Percentiles rank a stretch among this genome's conserved stretches.
These are phyloP conservation scores for Micrasema longulum DNA, from an alignment of 1,140 invertebrate genomes.

Conservation along the genomic window DNA sequence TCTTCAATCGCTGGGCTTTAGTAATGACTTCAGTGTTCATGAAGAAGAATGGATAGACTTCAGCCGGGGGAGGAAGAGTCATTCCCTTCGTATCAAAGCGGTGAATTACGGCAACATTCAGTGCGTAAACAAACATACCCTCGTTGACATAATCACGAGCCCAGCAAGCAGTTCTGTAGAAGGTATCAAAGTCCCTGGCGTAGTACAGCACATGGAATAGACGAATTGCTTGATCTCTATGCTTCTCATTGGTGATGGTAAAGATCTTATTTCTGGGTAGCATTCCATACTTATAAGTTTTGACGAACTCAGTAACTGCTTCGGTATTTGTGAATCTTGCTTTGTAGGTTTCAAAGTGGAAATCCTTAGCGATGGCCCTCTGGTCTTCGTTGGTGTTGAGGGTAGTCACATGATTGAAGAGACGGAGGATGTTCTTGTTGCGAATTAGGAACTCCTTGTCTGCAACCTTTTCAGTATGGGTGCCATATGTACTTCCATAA, in stretches of 20 bases:
- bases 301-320: slow-evolving; percentile 69
- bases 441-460: slow-evolving; percentile 67
- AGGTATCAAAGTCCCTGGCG: slow-evolving; percentile 72
- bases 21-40: slow-evolving; percentile 70
- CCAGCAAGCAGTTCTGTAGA: slow-evolving; percentile 73
- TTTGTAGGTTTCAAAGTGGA: slow-evolving; percentile 67
- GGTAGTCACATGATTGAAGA: slow-evolving; percentile 72
- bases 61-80: slow-evolving; percentile 72
- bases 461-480: slow-evolving; percentile 38
- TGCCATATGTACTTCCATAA: not conserved
- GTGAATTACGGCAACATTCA: slow-evolving; percentile 71
- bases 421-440: slow-evolving; percentile 72
- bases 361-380: slow-evolving; percentile 67
- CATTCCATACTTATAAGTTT: slow-evolving; percentile 66
- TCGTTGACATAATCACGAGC: slow-evolving; percentile 72
- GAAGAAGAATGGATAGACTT: slow-evolving; percentile 74
- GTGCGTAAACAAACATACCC: slow-evolving; percentile 70
- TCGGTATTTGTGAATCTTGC: slow-evolving; percentile 62
- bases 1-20: slow-evolving; percentile 70
- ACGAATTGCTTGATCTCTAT: slow-evolving; percentile 62
- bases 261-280: slow-evolving; percentile 68
- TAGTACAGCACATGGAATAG: slow-evolving; percentile 69
- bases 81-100: slow-evolving; percentile 70
- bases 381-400: slow-evolving; percentile 63
- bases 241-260: slow-evolving; percentile 65